Base-by-base conservation (phyloP, 2,888 invertebrate genomes). In the Netelia melanura region DNA sequence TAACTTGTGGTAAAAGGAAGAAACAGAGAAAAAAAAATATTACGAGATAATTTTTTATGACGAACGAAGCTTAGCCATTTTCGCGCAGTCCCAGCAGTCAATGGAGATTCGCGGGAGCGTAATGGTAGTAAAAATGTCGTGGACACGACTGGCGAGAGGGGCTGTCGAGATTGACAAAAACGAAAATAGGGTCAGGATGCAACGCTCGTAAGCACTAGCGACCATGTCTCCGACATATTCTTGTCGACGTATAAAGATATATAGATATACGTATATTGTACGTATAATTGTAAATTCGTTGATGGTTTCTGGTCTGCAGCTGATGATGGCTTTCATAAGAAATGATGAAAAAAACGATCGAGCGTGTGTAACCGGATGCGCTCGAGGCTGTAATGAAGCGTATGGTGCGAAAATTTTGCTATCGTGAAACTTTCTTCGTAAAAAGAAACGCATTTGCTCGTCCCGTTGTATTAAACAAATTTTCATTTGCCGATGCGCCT, bases 161-260 rank as follows among this genome's bases (percentile, higher is more conserved):
- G 62, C 43, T 43, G 78, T 79, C 65, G 75, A 58, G 75, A 80
- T 80, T 83, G 70, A 80, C 80, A 79, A 83, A 75, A 64, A 62
- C 48, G n/a, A 79, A 79, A 80, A 70, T 38, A 75, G 75, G 79
- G 75, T 75, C 75, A 5, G 83, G 79, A 83, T 83, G 83, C 75
- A 79, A 80, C 58, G 70, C 79, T 83, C 83, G 56, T 79, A 75
- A 83, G 79, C 43, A 74, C 78, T 44, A 72, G 14, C 10, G 14
- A 48, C 10, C 48, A 14, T 48, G 48, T 10, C 11, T 48, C 6
- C 5, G 11, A 30, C 43, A 23, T 44, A 52, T 68, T 48, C 23
- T 21, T 23, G 17, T 48, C 9, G 3, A 44, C 44, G 21, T n/a
- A 43, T 43, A 43, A 17, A 23, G 17, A 43, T 43, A 8, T 65